phyloP scores from a whole-genome alignment of 2,888 invertebrate species.

The Zaprionus obscuricornis region DNA sequence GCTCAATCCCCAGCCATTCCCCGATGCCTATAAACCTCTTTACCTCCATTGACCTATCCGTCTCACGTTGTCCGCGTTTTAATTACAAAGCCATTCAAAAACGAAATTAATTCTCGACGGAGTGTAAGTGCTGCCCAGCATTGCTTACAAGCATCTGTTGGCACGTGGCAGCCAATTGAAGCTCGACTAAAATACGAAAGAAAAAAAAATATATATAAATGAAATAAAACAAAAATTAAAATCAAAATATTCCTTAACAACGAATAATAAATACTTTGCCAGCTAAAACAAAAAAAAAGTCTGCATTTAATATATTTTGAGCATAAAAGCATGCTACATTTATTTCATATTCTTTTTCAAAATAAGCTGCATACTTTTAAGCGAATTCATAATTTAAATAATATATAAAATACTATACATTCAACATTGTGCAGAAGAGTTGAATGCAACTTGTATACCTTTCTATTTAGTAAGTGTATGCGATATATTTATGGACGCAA shows the following conservation, averaged over 20 bases:
- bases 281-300: no score
- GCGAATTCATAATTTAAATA: no score
- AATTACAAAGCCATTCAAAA: constrained; percentile 68
- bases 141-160: constrained; percentile 46
- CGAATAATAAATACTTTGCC: constrained; percentile 22
- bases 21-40: not conserved
- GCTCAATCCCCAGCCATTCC: not conserved
- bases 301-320: no score
- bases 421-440: no score
- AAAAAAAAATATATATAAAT: not conserved
- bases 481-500: constrained; percentile 59
- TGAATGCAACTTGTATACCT: not conserved
- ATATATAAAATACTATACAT: not conserved
- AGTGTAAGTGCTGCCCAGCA: constrained; percentile 34
- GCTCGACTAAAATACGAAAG: constrained; percentile 18
- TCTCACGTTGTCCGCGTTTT: constrained; percentile 51
- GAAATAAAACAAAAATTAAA: no score
- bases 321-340: no score
- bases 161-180: constrained; percentile 58
- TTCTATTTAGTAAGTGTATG: constrained; percentile 9
- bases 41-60: not conserved
- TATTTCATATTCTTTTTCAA: no score
- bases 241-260: not conserved
- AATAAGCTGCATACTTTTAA: no score
- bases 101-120: constrained; percentile 56